Percentiles rank a stretch among this genome's conserved stretches.
Evolutionary conservation across 92 coral and sea anemone species (phyloP).

Genomic region (Muricea muricata): DNA sequence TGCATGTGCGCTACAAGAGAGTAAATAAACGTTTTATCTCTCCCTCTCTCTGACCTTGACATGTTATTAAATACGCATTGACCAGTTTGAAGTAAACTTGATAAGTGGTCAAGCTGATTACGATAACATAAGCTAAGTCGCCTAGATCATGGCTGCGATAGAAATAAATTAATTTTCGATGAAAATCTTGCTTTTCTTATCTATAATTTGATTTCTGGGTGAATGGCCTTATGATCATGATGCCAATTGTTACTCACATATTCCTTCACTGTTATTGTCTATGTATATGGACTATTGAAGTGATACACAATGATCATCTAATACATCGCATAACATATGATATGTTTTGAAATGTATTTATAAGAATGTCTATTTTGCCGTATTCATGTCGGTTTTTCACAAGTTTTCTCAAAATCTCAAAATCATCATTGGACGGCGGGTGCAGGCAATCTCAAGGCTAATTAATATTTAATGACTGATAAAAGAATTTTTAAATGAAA

Average conservation of each 20-base stretch:
- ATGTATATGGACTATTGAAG: background rate
- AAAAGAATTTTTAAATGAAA: background rate
- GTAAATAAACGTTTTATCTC: background rate
- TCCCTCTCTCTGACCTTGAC: slow-evolving; percentile 13
- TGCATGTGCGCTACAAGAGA: background rate
- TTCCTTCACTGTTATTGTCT: background rate
- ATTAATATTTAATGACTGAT: background rate
- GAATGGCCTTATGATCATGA: background rate
- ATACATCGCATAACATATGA: too few relatives aligned
- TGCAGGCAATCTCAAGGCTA: background rate
- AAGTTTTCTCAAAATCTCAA: too few relatives aligned
- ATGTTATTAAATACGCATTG: slow-evolving; percentile 18
- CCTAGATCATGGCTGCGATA: slow-evolving; percentile 15
- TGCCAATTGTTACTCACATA: background rate
- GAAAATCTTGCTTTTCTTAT: slow-evolving; percentile 9
- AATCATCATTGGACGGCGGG: background rate
- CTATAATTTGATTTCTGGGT: slow-evolving; percentile 16
- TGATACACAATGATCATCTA: too few relatives aligned
- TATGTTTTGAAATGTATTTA: too few relatives aligned
- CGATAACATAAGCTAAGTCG: slow-evolving; percentile 12
- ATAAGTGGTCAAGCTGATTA: slow-evolving; percentile 11
- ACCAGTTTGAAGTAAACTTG: slow-evolving; percentile 1
- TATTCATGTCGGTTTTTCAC: too few relatives aligned
- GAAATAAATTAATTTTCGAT: slow-evolving; percentile 19
- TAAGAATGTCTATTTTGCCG: too few relatives aligned